Evolutionary conservation across 2,888 invertebrate genomes (phyloP).

Genomic region (Agrochola litura): DNA sequence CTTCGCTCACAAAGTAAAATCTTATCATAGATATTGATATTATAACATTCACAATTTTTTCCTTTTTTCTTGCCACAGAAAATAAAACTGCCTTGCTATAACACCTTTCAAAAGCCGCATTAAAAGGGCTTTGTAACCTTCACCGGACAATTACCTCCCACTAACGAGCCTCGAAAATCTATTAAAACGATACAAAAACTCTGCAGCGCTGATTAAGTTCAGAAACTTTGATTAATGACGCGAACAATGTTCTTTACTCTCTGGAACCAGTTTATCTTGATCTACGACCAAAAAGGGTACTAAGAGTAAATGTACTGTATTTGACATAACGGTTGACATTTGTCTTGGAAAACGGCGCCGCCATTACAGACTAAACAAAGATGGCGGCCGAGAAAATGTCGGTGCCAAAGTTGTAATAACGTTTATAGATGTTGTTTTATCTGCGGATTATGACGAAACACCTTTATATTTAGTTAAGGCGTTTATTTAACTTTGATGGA

Average conservation of each 20-base stretch:
- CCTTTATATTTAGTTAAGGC: conserved; percentile 1
- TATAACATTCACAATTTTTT: not conserved
- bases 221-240: conserved; percentile 59
- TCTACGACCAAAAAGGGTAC: conserved; percentile 6
- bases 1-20: not conserved
- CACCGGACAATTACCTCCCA: conserved; percentile 46
- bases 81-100: not conserved
- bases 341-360: conserved; percentile 1
- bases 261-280: conserved; percentile 20
- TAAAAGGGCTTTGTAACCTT: conserved; percentile 40
- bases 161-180: conserved; percentile 53
- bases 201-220: conserved; percentile 40
- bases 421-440: conserved; percentile 36
- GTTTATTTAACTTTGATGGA: conserved; percentile 13
- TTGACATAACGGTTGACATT: conserved; percentile 23
- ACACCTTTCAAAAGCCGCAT: conserved; percentile 17
- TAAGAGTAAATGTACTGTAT: conserved; percentile 23
- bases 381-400: conserved; percentile 34
- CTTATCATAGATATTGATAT: no score
- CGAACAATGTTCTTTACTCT: conserved; percentile 34
- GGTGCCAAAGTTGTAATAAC: conserved; percentile 35
- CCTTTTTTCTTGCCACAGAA: not conserved
- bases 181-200: conserved; percentile 59
- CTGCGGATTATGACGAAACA: conserved; percentile 28
- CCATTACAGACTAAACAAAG: conserved; percentile 25